phyloP scores from a whole-genome alignment of 2,113 vertebrate genomes.

The Clinocottus analis region DNA sequence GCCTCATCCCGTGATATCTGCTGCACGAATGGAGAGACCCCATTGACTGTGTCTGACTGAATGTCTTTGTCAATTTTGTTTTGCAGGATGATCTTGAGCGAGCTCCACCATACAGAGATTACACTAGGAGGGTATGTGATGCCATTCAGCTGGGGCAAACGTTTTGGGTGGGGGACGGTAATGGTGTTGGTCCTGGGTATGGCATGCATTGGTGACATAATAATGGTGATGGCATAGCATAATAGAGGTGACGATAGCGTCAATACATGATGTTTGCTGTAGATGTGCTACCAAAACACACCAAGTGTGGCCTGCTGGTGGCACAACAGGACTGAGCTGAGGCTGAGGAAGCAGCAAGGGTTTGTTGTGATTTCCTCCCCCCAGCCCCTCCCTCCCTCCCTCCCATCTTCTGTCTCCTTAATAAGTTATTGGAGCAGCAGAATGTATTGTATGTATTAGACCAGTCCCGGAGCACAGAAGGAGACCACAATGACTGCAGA shows the following conservation, averaged over 20 bases:
- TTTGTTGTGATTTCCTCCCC: conserved; percentile 68
- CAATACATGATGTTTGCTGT: conserved; percentile 30
- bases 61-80: conserved; percentile 64
- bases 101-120: conserved; percentile 77
- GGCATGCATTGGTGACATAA: neutral
- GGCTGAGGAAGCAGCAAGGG: conserved; percentile 35
- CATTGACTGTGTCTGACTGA: conserved; percentile 34
- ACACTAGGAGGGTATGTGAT: conserved; percentile 77
- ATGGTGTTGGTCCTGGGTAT: conserved; percentile 44
- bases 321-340: conserved; percentile 17
- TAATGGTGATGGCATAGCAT: conserved; percentile 40
- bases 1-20: conserved; percentile 43
- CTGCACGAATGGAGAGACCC: conserved; percentile 12
- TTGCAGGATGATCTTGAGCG: conserved; percentile 69
- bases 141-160: conserved; percentile 24
- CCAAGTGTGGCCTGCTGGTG: conserved; percentile 2
- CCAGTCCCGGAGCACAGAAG: conserved; percentile 30
- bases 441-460: conserved; percentile 59
- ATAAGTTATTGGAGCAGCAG: conserved; percentile 72
- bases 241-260: conserved; percentile 1
- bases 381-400: conserved; percentile 72
- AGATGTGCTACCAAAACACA: conserved; percentile 5
- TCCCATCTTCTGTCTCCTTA: conserved; percentile 48
- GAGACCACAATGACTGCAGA: conserved; percentile 47
- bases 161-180: conserved; percentile 22